Base-by-base conservation (phyloP, 2,113 vertebrate genomes). In the Sander lucioperca region DNA sequence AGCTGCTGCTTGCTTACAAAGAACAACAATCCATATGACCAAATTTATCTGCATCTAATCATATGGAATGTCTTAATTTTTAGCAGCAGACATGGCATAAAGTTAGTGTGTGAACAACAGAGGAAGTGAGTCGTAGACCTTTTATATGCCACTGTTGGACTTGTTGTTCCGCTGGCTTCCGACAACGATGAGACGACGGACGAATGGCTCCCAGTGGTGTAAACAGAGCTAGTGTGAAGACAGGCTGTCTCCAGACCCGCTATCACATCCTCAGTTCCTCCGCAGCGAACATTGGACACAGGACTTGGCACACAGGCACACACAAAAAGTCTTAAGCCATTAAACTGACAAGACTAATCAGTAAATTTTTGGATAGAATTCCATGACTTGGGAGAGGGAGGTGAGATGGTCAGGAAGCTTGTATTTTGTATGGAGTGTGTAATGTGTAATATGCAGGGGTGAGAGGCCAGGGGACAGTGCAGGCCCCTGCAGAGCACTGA, bases 401-500 rank as follows among this genome's bases (percentile, higher is more conserved):
- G 82, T 79, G 90, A 87, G 88, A 91, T 90, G 86, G 79, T 87
- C 87, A 89, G 86, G 89, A 89, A 91, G 83, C 80, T 51, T 73
- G 89, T 86, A 82, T 80, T 84, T 85, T 82, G 79, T 67, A 66
- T 64, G 72, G 81, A 71, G 80, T 89, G 86, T 86, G 86, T 87
- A 73, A 83, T 87, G 91, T 93, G 87, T 74, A 88, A 89, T 77
- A 85, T 82, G 88, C 74, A 88, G 91, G 95, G 95, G 95, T 96
- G 93, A 96, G 93, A 95, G 95, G 91, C 90, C 87, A 95, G 93
- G 93, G 95, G 95, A 96, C 95, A 95, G 90, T 93, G 86, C 82
- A 74, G 78, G 77, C 92, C 89, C 91, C 97, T 97, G 97, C 48
- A 88, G 92, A 93, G 86, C 87, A 90, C 96, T 97, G 97, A 97